Evolutionary conservation across 2,113 vertebrate species (phyloP), one percentile per base, ranked within the genome.

Genomic region (Pituophis catenifer): DNA sequence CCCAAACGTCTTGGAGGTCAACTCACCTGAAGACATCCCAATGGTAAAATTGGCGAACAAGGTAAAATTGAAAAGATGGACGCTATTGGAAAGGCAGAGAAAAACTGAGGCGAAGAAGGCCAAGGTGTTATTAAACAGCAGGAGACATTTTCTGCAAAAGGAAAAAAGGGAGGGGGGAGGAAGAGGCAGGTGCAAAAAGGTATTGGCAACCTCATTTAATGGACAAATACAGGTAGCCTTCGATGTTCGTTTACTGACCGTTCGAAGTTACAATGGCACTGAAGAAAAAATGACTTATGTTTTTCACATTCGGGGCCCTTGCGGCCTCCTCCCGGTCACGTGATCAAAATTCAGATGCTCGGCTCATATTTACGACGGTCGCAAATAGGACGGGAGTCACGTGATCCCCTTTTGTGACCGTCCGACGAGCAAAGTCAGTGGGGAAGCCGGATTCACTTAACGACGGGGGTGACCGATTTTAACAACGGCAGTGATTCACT

Each of bases 81-180:
- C 0, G n/a, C 0, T 1, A 1, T 10, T 13, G 58, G 91, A 88
- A 3, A 53, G 0, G 9, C 55, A 58, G 29, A 86, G 3, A 2
- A 92, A 15, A 8, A 5, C 1, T 1, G 29, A 8, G 24, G 48
- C 19, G 0, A 65, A 0, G 0, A 65, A 50, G 10, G 21, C 4
- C 1, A 70, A 2, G 44, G 0, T 11, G 11, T 92, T 88, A 10
- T n/a, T 70, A 0, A 88, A 1, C 6, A 92, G 0, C n/a, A 92
- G 54, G 86, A 50, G 0, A 1, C 1, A 1, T 24, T 54, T 92
- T 23, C 91, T 92, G 44, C 38, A 70, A 54, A 50, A 54, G 19
- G 65, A 1, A 8, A 5, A 26, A 48, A 21, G 1, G 2, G 15
- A 12, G 9, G 29, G 23, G 29, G 4, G 10, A 0, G 2, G 12